Conservation (phyloP, 2,888 invertebrate genomes). For the Drosophila tripunctata region DNA sequence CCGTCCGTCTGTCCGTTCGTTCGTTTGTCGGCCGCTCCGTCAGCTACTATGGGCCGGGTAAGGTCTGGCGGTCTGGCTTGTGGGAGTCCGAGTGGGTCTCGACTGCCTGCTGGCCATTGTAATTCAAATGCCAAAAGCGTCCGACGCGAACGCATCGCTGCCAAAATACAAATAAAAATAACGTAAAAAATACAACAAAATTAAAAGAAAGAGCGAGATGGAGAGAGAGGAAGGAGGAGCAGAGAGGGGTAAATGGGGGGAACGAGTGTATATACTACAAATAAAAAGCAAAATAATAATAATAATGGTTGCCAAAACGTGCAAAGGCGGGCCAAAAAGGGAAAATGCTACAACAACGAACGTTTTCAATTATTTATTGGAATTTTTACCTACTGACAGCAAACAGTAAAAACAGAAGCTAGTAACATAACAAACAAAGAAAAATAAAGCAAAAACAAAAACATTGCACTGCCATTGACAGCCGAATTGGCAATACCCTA, state of each 20-base stretch:
- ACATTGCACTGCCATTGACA: not conserved
- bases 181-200: not conserved
- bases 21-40: too few species aligned
- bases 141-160: slow-evolving; percentile 20
- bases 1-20: too few species aligned
- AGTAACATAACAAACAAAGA: slow-evolving; percentile 34
- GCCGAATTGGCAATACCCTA: slow-evolving; percentile 28
- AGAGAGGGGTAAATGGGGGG: slow-evolving; percentile 2
- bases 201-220: slow-evolving; percentile 1
- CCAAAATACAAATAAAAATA: not conserved
- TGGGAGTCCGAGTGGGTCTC: not conserved
- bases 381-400: slow-evolving; percentile 77
- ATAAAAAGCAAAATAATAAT: slow-evolving; percentile 44
- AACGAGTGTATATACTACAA: too few species aligned
- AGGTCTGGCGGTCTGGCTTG: not conserved
- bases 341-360: slow-evolving; percentile 52
- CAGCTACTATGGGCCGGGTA: too few species aligned
- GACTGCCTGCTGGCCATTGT: slow-evolving; percentile 28
- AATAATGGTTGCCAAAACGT: slow-evolving; percentile 50
- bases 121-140: slow-evolving; percentile 64
- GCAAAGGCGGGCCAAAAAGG: slow-evolving; percentile 25
- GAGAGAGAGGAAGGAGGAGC: too few species aligned
- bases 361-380: slow-evolving; percentile 77
- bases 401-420: slow-evolving; percentile 69
- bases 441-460: not conserved